Evolutionary conservation across 2,888 invertebrate species (phyloP).

Genomic region (Hypselothyrea guttata): DNA sequence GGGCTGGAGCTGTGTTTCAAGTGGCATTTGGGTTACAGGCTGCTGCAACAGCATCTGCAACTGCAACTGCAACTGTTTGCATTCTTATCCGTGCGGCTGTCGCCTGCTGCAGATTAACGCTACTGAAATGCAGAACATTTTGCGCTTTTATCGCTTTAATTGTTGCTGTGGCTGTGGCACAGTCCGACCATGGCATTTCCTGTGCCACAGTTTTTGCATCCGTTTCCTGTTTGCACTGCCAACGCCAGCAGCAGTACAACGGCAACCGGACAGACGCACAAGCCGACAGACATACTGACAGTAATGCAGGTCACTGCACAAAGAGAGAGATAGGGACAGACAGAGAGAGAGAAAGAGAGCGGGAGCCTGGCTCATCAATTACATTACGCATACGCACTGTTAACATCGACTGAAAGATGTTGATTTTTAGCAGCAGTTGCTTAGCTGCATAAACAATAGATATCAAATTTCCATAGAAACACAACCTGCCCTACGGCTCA

Average conservation of each 20-base stretch:
- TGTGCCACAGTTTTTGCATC: conserved; percentile 72
- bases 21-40: conserved; percentile 41
- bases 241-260: conserved; percentile 18
- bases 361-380: conserved; percentile 40
- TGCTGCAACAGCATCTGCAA: conserved; percentile 14
- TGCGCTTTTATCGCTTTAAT: conserved; percentile 72
- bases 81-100: neutral
- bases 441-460: conserved; percentile 19
- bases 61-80: neutral
- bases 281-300: conserved; percentile 40
- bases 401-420: conserved; percentile 26
- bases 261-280: too few relatives aligned
- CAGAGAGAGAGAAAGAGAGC: conserved; percentile 8
- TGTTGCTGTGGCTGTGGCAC: conserved; percentile 44
- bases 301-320: conserved; percentile 63
- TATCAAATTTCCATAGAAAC: conserved; percentile 27
- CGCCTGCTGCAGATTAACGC: conserved; percentile 11
- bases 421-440: conserved; percentile 39
- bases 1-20: conserved; percentile 45
- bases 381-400: conserved; percentile 46
- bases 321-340: conserved; percentile 4
- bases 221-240: conserved; percentile 46
- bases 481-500: neutral
- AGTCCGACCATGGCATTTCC: conserved; percentile 46
- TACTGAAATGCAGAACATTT: conserved; percentile 63